These are phyloP conservation scores for Eulithis prunata DNA, from an alignment of 2,888 invertebrate genomes.

Conservation along the genomic window DNA sequence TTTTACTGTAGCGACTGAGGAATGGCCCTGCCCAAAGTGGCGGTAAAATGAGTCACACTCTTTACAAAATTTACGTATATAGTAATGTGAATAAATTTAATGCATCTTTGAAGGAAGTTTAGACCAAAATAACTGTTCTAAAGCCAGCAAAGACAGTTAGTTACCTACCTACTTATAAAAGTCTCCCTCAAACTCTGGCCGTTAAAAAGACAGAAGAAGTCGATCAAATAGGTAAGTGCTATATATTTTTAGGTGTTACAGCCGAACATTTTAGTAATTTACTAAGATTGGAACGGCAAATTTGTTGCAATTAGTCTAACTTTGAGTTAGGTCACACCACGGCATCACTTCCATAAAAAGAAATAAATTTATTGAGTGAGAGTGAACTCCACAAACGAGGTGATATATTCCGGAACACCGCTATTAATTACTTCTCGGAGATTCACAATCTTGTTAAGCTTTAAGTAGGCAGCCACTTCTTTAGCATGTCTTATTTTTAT, in stretches of 20 bases:
- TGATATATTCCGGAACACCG: slow-evolving; percentile 59
- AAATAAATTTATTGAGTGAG: slow-evolving; percentile 33
- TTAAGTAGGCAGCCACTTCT: slow-evolving; percentile 35
- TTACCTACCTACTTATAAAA: no score
- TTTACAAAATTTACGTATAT: neutral
- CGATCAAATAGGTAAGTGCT: no score
- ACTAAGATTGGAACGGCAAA: slow-evolving; percentile 46
- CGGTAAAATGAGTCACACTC: slow-evolving; percentile 30
- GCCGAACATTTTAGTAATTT: slow-evolving; percentile 34
- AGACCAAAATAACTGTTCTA: no score
- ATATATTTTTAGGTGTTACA: no score
- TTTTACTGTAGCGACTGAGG: slow-evolving; percentile 56
- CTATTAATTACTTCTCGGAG: slow-evolving; percentile 57
- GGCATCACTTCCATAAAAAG: slow-evolving; percentile 27
- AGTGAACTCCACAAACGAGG: slow-evolving; percentile 49
- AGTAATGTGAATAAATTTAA: no score
- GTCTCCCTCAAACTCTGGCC: no score
- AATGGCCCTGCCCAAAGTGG: slow-evolving; percentile 43
- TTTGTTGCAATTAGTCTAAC: slow-evolving; percentile 52
- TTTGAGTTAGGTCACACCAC: slow-evolving; percentile 48
- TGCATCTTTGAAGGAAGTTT: no score
- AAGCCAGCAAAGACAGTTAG: no score
- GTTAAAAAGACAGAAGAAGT: no score
- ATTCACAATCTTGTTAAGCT: slow-evolving; percentile 50
- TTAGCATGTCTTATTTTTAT: slow-evolving; percentile 41